Evolutionary conservation across 2,888 invertebrate genomes (phyloP), one percentile per base, ranked within the genome.

Genomic region (Tenthredo livida): DNA sequence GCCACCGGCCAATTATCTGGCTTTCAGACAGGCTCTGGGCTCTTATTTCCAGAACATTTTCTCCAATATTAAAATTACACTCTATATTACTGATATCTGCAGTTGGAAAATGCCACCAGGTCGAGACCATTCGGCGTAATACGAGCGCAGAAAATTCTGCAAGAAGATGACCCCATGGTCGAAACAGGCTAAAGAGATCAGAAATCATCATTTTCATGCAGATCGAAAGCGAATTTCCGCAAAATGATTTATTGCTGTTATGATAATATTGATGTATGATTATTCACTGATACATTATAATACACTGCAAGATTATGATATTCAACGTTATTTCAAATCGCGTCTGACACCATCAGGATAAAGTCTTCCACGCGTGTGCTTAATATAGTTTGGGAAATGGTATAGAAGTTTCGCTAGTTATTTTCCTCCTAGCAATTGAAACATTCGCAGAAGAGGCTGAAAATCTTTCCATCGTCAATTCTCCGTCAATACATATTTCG

Each of bases 1-100:
- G 80, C 61, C 6, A 61, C 6, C 5, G n/a, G 61, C 80, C 80
- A 80, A 80, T 37, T 80, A 50, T 80, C 65, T 37, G 80, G 61
- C 65, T 61, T 61, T 21, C 21, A 80, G 80, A 80, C 43, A 33
- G 65, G 61, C 65, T 61, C 80, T 80, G 61, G 80, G 12, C 61
- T 65, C 61, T 25, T n/a, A 61, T 80, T 33, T 80, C n/a, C n/a
- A 25, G 61, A 80, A 2, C 40, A 65, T 43, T 80, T 37, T 40
- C 5, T 61, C 7, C 33, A 65, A 21, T 80, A 29, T 40, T 10
- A 7, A 43, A 54, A n/a, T 40, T 40, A 40, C n/a, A 54, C 1
- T 12, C 61, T 9, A 15, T 61, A 17, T 43, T 33, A n/a, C 33
- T 15, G 17, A 54, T 77, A n/a, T 5, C n/a, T n/a, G n/a, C n/a